A percentile compares a stretch with the other conserved stretches of the same genome.
Evolutionary conservation across 2,888 invertebrate genomes (phyloP).

Genomic region (Drosophila vallismaia): DNA sequence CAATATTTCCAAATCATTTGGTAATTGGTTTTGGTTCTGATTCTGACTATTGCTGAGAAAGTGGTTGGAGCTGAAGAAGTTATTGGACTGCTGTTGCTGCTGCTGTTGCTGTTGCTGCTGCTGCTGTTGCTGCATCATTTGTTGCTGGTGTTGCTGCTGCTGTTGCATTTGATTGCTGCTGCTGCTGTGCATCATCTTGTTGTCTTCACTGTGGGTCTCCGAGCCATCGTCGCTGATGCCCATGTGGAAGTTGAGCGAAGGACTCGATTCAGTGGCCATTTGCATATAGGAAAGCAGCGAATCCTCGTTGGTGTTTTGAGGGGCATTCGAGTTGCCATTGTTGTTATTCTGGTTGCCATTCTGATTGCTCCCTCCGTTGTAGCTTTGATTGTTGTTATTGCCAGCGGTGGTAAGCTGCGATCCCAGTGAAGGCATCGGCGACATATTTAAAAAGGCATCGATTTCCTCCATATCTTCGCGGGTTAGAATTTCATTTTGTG

Average conservation of each 20-base stretch:
- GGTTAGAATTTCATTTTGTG: conserved; percentile 62
- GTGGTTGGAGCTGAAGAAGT: conserved; percentile 66
- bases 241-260: conserved; percentile 81
- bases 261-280: conserved; percentile 78
- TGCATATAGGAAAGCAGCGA: conserved; percentile 83
- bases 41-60: conserved; percentile 67
- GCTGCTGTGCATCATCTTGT: conserved; percentile 60
- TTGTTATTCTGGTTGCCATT: conserved; percentile 38
- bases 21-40: conserved; percentile 70
- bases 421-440: conserved; percentile 73
- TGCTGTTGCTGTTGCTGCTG: conserved; percentile 60
- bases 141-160: conserved; percentile 30
- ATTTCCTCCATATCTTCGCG: conserved; percentile 80
- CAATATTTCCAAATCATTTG: conserved; percentile 82
- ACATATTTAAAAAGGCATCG: conserved; percentile 81
- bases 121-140: conserved; percentile 36
- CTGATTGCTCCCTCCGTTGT: conserved; percentile 29
- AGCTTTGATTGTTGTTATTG: conserved; percentile 37
- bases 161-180: conserved; percentile 51
- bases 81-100: conserved; percentile 54
- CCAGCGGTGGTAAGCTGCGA: conserved; percentile 35
- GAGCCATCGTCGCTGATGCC: conserved; percentile 79
- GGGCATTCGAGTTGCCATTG: conserved; percentile 54
- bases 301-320: conserved; percentile 76
- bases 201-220: conserved; percentile 76